Conservation (phyloP, 2,113 vertebrate species). For the Ctenomys sociabilis region DNA sequence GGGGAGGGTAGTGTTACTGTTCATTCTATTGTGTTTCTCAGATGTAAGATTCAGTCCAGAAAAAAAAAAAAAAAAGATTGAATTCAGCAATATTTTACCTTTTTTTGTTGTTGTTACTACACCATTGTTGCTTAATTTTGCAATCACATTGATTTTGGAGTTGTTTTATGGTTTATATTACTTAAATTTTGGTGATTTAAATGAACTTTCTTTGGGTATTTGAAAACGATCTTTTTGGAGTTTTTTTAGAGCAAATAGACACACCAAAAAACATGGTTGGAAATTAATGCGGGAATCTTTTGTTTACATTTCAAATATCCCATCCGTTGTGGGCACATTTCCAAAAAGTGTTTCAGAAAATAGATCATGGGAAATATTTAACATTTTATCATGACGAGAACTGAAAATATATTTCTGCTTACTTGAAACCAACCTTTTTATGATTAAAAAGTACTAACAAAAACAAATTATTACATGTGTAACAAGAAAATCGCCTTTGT, state of each 20-base stretch:
- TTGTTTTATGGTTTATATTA: neutral
- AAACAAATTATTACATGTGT: neutral
- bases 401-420: conserved; percentile 50
- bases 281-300: conserved; percentile 52
- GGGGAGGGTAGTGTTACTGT: neutral
- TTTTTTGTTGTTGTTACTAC: neutral
- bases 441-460: conserved; percentile 40
- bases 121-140: conserved; percentile 30
- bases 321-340: conserved; percentile 52
- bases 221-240: conserved; percentile 1
- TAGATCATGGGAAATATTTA: conserved; percentile 42
- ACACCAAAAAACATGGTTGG: neutral
- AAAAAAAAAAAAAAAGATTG: no score
- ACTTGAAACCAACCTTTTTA: conserved; percentile 5
- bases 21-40: neutral
- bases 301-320: conserved; percentile 68
- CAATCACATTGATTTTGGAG: neutral
- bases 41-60: no score
- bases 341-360: conserved; percentile 57
- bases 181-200: conserved; percentile 37
- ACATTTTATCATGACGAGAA: conserved; percentile 45
- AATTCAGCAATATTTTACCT: neutral
- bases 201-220: conserved; percentile 14
- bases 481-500: neutral
- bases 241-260: conserved; percentile 40